phyloP scores from a whole-genome alignment of 2,888 invertebrate genomes.

The Dryobotodes eremita region DNA sequence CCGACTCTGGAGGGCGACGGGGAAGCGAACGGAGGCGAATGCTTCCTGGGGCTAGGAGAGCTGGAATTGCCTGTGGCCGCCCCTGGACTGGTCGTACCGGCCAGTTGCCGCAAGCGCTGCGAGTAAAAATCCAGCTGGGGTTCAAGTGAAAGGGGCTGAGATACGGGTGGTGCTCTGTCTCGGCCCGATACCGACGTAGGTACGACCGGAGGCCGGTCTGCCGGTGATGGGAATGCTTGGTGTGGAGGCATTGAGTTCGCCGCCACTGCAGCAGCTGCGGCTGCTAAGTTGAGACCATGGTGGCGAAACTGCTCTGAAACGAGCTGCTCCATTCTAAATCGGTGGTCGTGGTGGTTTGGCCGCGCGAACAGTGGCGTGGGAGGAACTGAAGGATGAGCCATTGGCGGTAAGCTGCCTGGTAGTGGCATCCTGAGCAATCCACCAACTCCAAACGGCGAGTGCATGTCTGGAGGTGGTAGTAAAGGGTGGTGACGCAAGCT shows the following conservation, averaged over 20 bases:
- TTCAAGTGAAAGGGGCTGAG: conserved; percentile 94
- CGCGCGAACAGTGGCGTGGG: conserved; percentile 94
- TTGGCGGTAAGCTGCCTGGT: conserved; percentile 91
- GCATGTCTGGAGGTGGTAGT: conserved; percentile 93
- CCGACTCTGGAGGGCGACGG: conserved; percentile 94
- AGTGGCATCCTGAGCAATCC: conserved; percentile 94
- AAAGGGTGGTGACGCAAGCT: conserved; percentile 93
- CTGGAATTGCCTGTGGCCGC: conserved; percentile 96
- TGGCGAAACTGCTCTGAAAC: conserved; percentile 96
- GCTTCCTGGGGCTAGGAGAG: conserved; percentile 95
- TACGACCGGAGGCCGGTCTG: conserved; percentile 90
- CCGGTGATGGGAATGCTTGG: conserved; percentile 91
- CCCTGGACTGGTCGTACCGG: conserved; percentile 98
- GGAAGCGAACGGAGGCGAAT: conserved; percentile 95
- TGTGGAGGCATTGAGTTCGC: conserved; percentile 92
- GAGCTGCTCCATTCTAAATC: conserved; percentile 95
- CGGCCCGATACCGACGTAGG: conserved; percentile 89
- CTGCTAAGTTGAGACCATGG: conserved; percentile 94
- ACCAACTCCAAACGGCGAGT: conserved; percentile 94
- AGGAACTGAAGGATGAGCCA: conserved; percentile 93
- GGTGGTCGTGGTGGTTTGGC: conserved; percentile 94
- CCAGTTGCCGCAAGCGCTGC: conserved; percentile 99
- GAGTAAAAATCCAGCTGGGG: conserved; percentile 99
- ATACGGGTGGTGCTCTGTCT: conserved; percentile 88
- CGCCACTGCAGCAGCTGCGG: conserved; percentile 93